Evolutionary conservation across 2,888 invertebrate species (phyloP).

Genomic region (Macrostomum cliftonense): DNA sequence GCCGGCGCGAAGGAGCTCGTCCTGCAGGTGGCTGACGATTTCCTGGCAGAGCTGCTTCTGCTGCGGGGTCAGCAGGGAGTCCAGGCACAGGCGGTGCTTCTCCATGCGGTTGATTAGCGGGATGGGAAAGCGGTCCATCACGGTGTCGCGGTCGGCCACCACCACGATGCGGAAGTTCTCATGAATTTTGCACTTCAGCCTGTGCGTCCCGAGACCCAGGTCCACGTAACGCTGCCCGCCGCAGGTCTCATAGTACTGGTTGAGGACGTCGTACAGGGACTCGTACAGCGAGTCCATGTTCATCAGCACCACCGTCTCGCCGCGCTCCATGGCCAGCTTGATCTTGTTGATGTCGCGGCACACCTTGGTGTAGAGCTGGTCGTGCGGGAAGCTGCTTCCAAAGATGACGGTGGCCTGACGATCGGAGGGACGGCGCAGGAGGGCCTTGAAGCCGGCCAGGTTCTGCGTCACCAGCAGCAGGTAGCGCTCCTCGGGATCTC

Average conservation of each 20-base stretch:
- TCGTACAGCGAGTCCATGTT: conserved; percentile 30
- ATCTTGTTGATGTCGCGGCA: conserved; percentile 31
- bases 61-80: neutral
- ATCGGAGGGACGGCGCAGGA: conserved; percentile 16
- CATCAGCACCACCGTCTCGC: conserved; percentile 24
- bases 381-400: conserved; percentile 2
- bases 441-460: conserved; percentile 24
- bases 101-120: conserved; percentile 32
- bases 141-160: conserved; percentile 27
- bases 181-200: conserved; percentile 28
- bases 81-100: conserved; percentile 15
- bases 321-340: conserved; percentile 31
- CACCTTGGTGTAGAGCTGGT: conserved; percentile 15
- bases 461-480: conserved; percentile 29
- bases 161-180: conserved; percentile 26
- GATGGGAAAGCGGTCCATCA: conserved; percentile 29
- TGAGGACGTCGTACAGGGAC: conserved; percentile 30
- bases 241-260: conserved; percentile 25
- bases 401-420: neutral
- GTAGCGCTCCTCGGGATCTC: conserved; percentile 23
- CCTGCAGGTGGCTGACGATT: conserved; percentile 1
- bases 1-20: conserved; percentile 21
- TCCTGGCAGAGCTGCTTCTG: neutral
- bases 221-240: conserved; percentile 27
- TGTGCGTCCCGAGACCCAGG: conserved; percentile 28